Evolutionary conservation across 2,113 vertebrate genomes (phyloP).

Genomic region (Lathamus discolor): DNA sequence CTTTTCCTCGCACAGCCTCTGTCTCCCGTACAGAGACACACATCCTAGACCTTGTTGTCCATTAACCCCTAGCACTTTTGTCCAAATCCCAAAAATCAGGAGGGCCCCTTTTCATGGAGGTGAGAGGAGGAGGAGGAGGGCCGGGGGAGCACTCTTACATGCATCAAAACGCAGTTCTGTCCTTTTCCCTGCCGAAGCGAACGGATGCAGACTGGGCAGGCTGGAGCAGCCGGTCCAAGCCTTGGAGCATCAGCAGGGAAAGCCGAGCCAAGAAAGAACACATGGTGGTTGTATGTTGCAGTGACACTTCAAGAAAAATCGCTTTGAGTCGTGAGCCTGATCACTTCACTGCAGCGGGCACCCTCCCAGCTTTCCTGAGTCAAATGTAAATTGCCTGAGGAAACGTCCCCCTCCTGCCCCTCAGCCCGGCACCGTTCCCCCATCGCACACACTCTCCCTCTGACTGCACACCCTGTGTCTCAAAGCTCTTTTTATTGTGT

Average conservation of each 20-base stretch:
- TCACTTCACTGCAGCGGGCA: constrained; percentile 64
- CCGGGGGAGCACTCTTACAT: background rate
- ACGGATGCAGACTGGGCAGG: background rate
- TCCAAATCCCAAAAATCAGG: background rate
- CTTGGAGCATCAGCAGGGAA: background rate
- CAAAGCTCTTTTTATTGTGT: constrained; percentile 61
- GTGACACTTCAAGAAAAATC: constrained; percentile 76
- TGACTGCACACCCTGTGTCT: constrained; percentile 47
- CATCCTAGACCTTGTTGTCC: background rate
- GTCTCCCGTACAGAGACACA: background rate
- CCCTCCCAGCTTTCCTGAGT: constrained; percentile 61
- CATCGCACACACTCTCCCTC: constrained; percentile 10
- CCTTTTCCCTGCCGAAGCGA: background rate
- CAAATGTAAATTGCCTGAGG: constrained; percentile 60
- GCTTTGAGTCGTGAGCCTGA: constrained; percentile 61
- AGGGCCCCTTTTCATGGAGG: background rate
- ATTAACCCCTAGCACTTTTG: background rate
- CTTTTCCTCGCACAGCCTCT: background rate
- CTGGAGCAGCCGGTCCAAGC: constrained; percentile 3
- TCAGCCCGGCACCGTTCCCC: background rate
- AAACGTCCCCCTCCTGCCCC: constrained; percentile 35
- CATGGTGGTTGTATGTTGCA: constrained; percentile 63
- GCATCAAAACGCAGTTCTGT: background rate
- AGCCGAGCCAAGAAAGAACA: constrained; percentile 70
- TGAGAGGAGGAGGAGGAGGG: background rate